Evolutionary conservation across 2,113 vertebrate species (phyloP), one percentile per base, ranked within the genome.

Genomic region (Barnardius zonarius): DNA sequence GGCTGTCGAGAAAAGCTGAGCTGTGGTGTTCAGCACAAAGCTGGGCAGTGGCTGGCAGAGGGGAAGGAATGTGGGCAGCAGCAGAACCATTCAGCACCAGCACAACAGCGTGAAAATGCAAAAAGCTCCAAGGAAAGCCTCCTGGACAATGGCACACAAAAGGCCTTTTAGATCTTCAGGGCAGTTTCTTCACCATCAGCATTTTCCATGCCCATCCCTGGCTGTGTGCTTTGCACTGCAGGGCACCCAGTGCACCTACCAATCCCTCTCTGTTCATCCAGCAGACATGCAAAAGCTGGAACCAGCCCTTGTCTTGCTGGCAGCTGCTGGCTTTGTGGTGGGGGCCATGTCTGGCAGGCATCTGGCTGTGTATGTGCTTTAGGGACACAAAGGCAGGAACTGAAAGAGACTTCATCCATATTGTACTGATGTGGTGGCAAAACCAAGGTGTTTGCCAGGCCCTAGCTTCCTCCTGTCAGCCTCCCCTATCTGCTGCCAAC

Each of bases 61-160:
- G 72, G 91, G 92, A 91, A 97, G 92, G 96, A 97, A 97, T 96
- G 96, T 95, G 79, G 94, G 91, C 96, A 94, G 95, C 97, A 96
- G 95, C 96, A 96, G 94, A 95, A 94, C 90, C 86, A 95, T 95
- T 97, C 95, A 94, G 87, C 76, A 41, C 87, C 67, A 7, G 57
- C 76, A 90, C 67, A 86, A 52, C 93, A 84, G 96, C 35, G 4
- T 92, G 93, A 95, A 96, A 96, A 96, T 82, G 79, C 86, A 61
- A 90, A 97, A 94, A 96, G 91, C 91, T 93, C 94, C 95, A 96
- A 96, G 95, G 83, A 84, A 96, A 96, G 92, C 93, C 87, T 72
- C 6, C n/a, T 5, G 79, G 67, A 93, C 84, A 96, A 92, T 91
- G 67, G 85, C 68, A 79, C 67, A 95, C 92, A 90, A 95, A 95